Evolutionary conservation across 92 coral and sea anemone species (phyloP).

Genomic region (Plumapathes pennacea): DNA sequence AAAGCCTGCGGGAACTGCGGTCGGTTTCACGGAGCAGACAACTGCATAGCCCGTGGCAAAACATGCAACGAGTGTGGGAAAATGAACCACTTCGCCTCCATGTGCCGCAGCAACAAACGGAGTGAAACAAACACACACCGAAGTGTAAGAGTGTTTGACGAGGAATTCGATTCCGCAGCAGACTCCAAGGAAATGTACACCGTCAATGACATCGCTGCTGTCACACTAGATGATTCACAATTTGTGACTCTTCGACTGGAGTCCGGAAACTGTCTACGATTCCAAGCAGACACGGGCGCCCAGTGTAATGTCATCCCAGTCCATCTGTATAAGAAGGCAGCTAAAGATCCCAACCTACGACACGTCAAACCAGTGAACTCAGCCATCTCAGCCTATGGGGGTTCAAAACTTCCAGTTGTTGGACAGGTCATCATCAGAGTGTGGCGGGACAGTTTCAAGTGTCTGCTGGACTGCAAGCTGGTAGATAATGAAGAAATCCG

Average conservation of each 20-base stretch:
- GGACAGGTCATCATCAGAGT: conserved; percentile 9
- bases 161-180: too few relatives aligned
- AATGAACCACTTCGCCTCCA: too few relatives aligned
- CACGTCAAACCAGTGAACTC: conserved; percentile 1
- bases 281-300: conserved; percentile 14
- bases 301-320: conserved; percentile 20
- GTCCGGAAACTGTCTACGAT: too few relatives aligned
- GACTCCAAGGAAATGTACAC: conserved; percentile 5
- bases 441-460: conserved; percentile 7
- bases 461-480: conserved; percentile 17
- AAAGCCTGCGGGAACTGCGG: too few relatives aligned
- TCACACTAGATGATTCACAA: conserved; percentile 28
- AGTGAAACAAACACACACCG: too few relatives aligned
- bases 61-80: too few relatives aligned
- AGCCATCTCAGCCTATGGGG: conserved; percentile 11
- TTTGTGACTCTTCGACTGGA: conserved; percentile 7
- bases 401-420: conserved; percentile 14
- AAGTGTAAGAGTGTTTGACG: too few relatives aligned
- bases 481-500: conserved; percentile 13
- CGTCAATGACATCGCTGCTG: conserved; percentile 18
- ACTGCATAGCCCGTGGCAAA: too few relatives aligned
- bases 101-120: too few relatives aligned
- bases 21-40: too few relatives aligned
- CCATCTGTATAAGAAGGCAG: conserved; percentile 9
- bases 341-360: background rate